These are phyloP conservation scores for Anarhynchus alexandrinus DNA, from an alignment of 2,113 vertebrate genomes.

Conservation along the genomic window DNA sequence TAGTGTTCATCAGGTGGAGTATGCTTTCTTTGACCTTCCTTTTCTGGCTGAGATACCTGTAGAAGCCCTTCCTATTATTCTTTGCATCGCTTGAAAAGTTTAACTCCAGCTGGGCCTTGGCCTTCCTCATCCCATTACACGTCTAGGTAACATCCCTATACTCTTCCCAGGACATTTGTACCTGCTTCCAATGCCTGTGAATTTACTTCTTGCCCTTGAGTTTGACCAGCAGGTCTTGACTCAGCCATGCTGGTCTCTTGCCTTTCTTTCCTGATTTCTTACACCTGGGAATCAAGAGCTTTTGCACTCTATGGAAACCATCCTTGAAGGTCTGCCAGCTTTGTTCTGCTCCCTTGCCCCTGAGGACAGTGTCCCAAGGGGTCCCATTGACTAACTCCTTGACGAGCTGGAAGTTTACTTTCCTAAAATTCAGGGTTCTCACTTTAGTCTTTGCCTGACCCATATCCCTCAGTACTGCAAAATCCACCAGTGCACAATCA, in stretches of 20 bases:
- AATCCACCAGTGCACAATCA: too few species aligned
- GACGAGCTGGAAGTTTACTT: background rate
- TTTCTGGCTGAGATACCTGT: background rate
- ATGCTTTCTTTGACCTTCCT: background rate
- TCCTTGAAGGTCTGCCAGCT: background rate
- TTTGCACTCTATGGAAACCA: accelerated
- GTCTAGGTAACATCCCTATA: background rate
- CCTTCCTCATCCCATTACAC: background rate
- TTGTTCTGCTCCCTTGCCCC: background rate
- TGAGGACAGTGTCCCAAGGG: background rate
- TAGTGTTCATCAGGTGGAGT: background rate
- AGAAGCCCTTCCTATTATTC: background rate
- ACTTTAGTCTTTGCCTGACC: too few species aligned
- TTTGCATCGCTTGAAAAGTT: background rate
- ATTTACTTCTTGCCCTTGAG: background rate
- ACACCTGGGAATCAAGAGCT: background rate
- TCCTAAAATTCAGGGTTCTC: background rate
- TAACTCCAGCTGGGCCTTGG: background rate
- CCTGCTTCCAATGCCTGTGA: background rate
- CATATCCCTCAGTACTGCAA: too few species aligned
- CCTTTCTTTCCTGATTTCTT: background rate
- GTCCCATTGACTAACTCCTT: background rate
- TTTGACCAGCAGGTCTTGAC: background rate
- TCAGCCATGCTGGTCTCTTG: background rate
- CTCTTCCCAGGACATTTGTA: background rate